These are phyloP conservation scores for Coreius guichenoti DNA, from an alignment of 2,797 vertebrate species.

Conservation along the genomic window DNA sequence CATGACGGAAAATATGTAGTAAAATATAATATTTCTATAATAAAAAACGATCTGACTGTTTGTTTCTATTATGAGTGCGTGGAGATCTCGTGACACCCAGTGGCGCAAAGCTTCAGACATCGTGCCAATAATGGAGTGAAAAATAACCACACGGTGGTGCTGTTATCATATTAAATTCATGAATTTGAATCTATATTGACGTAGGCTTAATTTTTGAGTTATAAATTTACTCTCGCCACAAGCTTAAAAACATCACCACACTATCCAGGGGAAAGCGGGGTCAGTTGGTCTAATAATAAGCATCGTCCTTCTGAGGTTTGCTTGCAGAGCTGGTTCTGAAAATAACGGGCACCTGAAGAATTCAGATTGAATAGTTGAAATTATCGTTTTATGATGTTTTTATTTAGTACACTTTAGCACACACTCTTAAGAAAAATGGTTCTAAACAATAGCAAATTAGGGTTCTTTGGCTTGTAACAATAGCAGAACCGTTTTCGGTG, in stretches of 20 bases:
- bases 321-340: background rate
- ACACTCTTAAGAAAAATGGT: background rate
- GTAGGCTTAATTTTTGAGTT: background rate
- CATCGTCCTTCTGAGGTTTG: background rate
- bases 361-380: background rate
- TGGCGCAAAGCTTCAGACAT: background rate
- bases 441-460: too few relatives aligned
- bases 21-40: background rate
- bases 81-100: slow-evolving; percentile 29
- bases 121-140: background rate
- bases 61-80: background rate
- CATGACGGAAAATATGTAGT: background rate
- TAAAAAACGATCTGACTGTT: background rate
- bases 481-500: too few relatives aligned
- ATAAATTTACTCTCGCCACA: background rate
- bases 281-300: background rate
- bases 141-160: slow-evolving; percentile 25
- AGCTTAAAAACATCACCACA: background rate
- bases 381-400: background rate
- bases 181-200: background rate
- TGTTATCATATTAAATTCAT: background rate
- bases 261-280: background rate
- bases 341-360: background rate
- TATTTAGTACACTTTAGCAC: background rate
- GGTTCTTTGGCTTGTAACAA: too few relatives aligned